Base-by-base conservation (phyloP, 2,797 vertebrate species). In the Channallabes apus region DNA sequence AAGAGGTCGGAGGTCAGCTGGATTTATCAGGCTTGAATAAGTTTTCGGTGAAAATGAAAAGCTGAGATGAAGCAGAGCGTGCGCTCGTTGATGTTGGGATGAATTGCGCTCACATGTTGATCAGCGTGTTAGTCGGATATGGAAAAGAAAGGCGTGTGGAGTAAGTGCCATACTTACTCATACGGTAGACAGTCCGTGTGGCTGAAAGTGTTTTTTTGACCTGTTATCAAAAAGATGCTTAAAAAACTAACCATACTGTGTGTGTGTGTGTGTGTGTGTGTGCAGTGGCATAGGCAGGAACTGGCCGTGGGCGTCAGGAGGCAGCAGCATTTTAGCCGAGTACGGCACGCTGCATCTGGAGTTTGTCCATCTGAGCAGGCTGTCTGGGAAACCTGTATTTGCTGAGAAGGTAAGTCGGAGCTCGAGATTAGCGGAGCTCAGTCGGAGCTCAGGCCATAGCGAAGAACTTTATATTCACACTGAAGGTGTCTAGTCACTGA, bases 251-350 rank as follows among this genome's bases (percentile, higher is more conserved):
- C 77, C 77, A 46, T 64, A 20, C 1, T 35, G 59, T 56, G 38
- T 75, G 3, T 82, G 9, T 80, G 38, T 68, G 76, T 88, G 27
- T 83, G 3, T 81, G 29, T 75, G 69, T 73, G 88, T 59, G 35
- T 71, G 15, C 87, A 99, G 98, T 84, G 98, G 98, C 2, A 96
- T 99, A 0, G 98, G 98, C 73, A 96, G 97, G 82, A 99, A 99
- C 90, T 99, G 98, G 98, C 98, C 98, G 0, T 99, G 98, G 98
- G 98, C 98, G 0, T 99, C 98, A 0, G 98, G 98, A 0, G 98
- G 98, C 91, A 99, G 98, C 96, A 99, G 98, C 90, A 99, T 99
- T 92, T 95, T 99, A 92, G 98, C 98, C 3, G 98, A 99, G 91
- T 99, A 99, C 82, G 98, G 98, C 86, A 99, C 98, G 24, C 93